Percentiles rank a stretch among this genome's conserved stretches.
These are phyloP conservation scores for Dissostichus mawsoni DNA, from an alignment of 2,113 vertebrate genomes.

Conservation along the genomic window DNA sequence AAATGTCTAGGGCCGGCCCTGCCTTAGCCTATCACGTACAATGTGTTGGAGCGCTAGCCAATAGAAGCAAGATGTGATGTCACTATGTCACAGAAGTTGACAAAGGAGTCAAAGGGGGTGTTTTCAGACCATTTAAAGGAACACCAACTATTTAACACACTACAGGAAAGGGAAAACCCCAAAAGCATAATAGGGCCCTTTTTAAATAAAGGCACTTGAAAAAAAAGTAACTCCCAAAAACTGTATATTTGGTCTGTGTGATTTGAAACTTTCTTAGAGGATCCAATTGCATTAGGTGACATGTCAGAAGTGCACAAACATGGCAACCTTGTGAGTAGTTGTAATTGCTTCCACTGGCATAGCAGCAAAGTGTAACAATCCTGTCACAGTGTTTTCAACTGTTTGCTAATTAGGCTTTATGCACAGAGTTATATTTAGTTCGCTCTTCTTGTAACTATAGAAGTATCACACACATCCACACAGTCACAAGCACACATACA, in stretches of 20 bases:
- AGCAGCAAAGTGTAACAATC: constrained; percentile 13
- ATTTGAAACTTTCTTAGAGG: constrained; percentile 28
- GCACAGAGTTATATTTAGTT: constrained; percentile 38
- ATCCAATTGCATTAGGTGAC: not conserved
- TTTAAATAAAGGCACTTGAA: too few species aligned
- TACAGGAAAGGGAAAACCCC: too few species aligned
- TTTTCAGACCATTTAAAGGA: too few species aligned
- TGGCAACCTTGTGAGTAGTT: constrained; percentile 31
- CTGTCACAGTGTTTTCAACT: constrained; percentile 12
- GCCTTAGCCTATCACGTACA: too few species aligned
- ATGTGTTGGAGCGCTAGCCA: too few species aligned
- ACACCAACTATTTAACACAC: too few species aligned
- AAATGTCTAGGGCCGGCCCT: too few species aligned
- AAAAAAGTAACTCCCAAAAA: not conserved
- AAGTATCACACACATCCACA: constrained; percentile 33
- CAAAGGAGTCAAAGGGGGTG: too few species aligned
- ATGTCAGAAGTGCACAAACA: constrained; percentile 24
- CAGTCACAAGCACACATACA: constrained; percentile 24
- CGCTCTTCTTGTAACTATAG: not conserved
- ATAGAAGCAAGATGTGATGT: too few species aligned
- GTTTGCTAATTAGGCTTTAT: constrained; percentile 31
- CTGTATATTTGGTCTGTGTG: constrained; percentile 2
- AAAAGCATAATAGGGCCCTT: too few species aligned
- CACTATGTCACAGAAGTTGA: too few species aligned
- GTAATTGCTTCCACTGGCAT: constrained; percentile 31